Evolutionary conservation across 2,797 vertebrate genomes (phyloP).

Genomic region (Coregonus suidteri): DNA sequence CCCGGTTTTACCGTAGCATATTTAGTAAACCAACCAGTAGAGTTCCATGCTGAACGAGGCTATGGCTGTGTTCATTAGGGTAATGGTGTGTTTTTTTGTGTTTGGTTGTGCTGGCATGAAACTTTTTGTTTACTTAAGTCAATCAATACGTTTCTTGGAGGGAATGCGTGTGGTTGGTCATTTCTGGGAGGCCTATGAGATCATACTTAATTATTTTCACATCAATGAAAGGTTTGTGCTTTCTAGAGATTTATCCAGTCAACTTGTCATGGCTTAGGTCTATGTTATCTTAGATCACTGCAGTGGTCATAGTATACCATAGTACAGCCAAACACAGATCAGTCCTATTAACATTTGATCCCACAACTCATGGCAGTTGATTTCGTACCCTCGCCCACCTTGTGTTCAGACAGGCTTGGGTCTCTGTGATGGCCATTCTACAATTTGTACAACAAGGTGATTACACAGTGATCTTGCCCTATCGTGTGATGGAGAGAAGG

Average conservation of each 20-base stretch:
- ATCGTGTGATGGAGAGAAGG: slow-evolving; percentile 6
- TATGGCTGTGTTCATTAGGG: neutral
- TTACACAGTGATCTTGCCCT: slow-evolving; percentile 24
- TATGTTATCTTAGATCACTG: neutral
- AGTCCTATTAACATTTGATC: neutral
- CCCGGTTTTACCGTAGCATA: too few relatives aligned
- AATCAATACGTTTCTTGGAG: neutral
- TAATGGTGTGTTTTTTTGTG: neutral
- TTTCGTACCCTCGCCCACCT: neutral
- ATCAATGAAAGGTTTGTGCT: neutral
- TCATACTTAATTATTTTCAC: neutral
- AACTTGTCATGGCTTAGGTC: neutral
- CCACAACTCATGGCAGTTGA: neutral
- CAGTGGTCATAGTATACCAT: neutral
- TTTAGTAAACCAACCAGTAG: too few relatives aligned
- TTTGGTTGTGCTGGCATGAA: neutral
- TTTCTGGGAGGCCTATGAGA: neutral
- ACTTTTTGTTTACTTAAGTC: neutral
- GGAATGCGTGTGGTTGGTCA: neutral
- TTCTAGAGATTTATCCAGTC: neutral
- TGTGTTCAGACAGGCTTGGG: neutral
- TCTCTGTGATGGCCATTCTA: slow-evolving; percentile 16
- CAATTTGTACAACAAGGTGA: slow-evolving; percentile 31
- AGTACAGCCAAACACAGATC: neutral
- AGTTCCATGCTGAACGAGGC: neutral